phyloP scores from a whole-genome alignment of 2,113 vertebrate genomes.

The Chrysemys picta region DNA sequence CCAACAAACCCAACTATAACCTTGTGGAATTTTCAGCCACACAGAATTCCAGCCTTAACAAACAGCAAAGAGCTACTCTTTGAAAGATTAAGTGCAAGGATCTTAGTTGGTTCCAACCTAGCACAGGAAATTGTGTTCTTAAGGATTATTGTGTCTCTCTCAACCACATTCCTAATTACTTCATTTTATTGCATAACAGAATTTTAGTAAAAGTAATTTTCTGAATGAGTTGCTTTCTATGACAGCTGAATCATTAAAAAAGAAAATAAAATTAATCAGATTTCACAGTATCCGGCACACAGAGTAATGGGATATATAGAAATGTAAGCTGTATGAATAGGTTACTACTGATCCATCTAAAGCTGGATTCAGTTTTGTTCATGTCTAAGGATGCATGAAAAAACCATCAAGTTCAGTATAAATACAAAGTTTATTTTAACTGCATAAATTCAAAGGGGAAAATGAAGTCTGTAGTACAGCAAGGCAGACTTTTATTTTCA shows the following conservation, averaged over 20 bases:
- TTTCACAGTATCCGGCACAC: neutral
- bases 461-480: neutral
- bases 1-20: neutral
- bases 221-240: constrained; percentile 49
- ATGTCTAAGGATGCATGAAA: neutral
- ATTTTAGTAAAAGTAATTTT: constrained; percentile 44
- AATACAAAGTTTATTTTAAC: neutral
- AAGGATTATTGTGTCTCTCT: constrained; percentile 1
- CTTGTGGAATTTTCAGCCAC: constrained; percentile 4
- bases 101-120: constrained; percentile 38
- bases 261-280: constrained; percentile 16
- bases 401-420: neutral
- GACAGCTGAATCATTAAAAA: constrained; percentile 32
- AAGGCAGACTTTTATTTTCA: neutral
- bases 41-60: constrained; percentile 33
- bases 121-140: constrained; percentile 12
- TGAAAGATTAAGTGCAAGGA: constrained; percentile 41
- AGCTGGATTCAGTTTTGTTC: neutral
- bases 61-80: constrained; percentile 26
- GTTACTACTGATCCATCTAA: neutral
- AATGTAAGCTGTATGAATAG: neutral
- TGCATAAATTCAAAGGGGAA: neutral
- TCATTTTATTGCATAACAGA: constrained; percentile 48
- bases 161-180: constrained; percentile 26
- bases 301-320: neutral